phyloP scores from a whole-genome alignment of 2,888 invertebrate genomes.

The Urechis unicinctus region DNA sequence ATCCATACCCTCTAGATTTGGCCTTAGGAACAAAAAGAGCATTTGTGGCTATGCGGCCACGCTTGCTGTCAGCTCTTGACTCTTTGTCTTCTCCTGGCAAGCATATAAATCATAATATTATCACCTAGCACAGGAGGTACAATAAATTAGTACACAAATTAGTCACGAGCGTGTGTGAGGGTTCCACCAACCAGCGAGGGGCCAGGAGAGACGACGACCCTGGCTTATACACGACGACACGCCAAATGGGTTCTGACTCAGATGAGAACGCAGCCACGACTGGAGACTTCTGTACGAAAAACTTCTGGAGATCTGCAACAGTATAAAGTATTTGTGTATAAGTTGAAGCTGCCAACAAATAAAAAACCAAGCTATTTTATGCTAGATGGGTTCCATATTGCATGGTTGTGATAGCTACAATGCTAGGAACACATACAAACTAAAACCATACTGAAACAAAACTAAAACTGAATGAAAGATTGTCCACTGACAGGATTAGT shows the following conservation, averaged over 20 bases:
- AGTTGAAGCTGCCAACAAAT: too few relatives aligned
- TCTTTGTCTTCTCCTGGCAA: slow-evolving; percentile 19
- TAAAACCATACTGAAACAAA: too few relatives aligned
- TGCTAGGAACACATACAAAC: too few relatives aligned
- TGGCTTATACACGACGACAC: slow-evolving; percentile 45
- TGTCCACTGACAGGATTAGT: too few relatives aligned
- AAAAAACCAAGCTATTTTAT: too few relatives aligned
- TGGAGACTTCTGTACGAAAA: slow-evolving; percentile 36
- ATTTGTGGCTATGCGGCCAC: slow-evolving; percentile 47
- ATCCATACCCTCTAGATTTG: slow-evolving; percentile 41
- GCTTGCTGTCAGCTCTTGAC: slow-evolving; percentile 10
- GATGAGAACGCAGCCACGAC: slow-evolving; percentile 42
- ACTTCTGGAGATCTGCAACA: slow-evolving; percentile 29
- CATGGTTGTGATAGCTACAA: too few relatives aligned
- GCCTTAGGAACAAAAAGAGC: slow-evolving; percentile 44
- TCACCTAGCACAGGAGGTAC: not conserved
- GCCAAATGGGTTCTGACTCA: slow-evolving; percentile 46
- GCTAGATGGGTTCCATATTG: too few relatives aligned
- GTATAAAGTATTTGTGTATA: too few relatives aligned
- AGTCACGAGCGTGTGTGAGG: not conserved
- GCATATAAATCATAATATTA: slow-evolving; percentile 22
- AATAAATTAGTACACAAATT: not conserved
- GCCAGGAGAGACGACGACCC: slow-evolving; percentile 46
- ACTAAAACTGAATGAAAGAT: too few relatives aligned
- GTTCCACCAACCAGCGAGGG: slow-evolving; percentile 39